Percentiles rank a stretch among this genome's conserved stretches.
These are phyloP conservation scores for Troides helena DNA, from an alignment of 2,888 invertebrate species.

Conservation along the genomic window DNA sequence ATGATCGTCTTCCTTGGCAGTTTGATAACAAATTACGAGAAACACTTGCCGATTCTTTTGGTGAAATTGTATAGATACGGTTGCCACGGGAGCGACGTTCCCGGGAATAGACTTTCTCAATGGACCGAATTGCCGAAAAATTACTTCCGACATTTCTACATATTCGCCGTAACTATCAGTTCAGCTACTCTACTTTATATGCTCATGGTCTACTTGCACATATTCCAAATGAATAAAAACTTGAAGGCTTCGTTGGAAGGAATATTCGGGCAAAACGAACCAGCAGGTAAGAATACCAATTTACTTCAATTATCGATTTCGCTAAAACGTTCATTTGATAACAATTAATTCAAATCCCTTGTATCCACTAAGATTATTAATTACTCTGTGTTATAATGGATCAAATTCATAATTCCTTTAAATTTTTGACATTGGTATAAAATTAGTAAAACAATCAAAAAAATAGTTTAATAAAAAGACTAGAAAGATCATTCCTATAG, in stretches of 20 bases:
- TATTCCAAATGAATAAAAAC: background rate
- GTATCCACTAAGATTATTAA: too few relatives aligned
- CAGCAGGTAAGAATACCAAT: constrained; percentile 17
- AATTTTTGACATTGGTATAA: too few relatives aligned
- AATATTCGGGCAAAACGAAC: constrained; percentile 18
- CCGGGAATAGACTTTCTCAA: constrained; percentile 24
- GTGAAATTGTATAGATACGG: constrained; percentile 82
- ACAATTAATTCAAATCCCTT: too few relatives aligned
- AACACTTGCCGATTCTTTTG: constrained; percentile 76
- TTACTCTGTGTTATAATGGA: too few relatives aligned
- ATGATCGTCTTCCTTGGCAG: constrained; percentile 32
- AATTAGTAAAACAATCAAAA: too few relatives aligned
- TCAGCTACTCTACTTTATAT: constrained; percentile 54
- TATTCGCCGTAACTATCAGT: constrained; percentile 77
- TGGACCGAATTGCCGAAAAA: constrained; percentile 82
- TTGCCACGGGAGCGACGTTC: constrained; percentile 76
- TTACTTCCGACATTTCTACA: constrained; percentile 86
- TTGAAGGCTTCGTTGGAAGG: constrained; percentile 3
- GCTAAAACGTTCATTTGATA: too few relatives aligned
- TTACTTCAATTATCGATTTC: too few relatives aligned
- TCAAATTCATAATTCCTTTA: too few relatives aligned
- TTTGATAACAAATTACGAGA: constrained; percentile 77
- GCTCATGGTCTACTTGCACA: constrained; percentile 33
- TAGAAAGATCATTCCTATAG: too few relatives aligned
- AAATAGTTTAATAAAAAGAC: too few relatives aligned